Percentiles rank a stretch among this genome's conserved stretches.
Conservation (phyloP, 2,113 vertebrate genomes). For the Zapornia atra region DNA sequence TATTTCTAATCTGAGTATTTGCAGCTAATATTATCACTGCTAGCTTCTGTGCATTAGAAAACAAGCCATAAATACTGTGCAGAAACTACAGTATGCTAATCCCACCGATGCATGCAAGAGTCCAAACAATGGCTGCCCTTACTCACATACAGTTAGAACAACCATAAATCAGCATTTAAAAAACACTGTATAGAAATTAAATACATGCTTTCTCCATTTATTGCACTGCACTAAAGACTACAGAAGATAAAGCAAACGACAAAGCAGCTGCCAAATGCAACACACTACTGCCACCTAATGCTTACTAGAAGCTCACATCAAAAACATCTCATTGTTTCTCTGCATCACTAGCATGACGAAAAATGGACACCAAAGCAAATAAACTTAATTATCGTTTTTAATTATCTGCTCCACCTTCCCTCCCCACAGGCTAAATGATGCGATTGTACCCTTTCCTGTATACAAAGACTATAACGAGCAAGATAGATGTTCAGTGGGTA, state of each 20-base stretch:
- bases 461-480: background rate
- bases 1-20: background rate
- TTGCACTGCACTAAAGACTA: background rate
- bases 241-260: background rate
- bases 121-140: background rate
- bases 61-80: background rate
- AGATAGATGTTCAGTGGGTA: background rate
- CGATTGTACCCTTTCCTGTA: background rate
- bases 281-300: conserved; percentile 93
- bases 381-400: background rate
- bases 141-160: background rate
- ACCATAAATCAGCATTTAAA: background rate
- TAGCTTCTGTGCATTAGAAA: background rate
- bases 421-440: background rate
- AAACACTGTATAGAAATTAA: background rate
- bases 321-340: background rate
- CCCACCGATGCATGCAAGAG: background rate
- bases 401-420: background rate
- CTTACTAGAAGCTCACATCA: conserved; percentile 38
- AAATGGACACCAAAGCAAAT: background rate
- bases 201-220: background rate
- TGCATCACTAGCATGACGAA: background rate
- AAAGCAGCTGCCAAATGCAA: conserved; percentile 75
- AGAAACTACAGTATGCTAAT: background rate
- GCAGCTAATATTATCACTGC: background rate